phyloP scores from a whole-genome alignment of 2,888 invertebrate genomes.

The Diplolepis rosae region DNA sequence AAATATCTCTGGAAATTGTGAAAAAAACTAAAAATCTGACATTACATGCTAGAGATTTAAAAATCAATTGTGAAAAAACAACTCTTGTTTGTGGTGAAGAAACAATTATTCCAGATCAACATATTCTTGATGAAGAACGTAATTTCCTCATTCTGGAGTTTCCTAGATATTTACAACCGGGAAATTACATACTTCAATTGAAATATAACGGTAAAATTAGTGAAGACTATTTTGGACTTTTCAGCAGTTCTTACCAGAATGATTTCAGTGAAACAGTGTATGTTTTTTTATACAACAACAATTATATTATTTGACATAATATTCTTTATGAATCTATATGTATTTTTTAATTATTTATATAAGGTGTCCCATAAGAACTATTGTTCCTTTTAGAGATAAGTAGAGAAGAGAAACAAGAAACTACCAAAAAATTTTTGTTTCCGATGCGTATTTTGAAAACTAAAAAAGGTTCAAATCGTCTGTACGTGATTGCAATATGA shows the following conservation, averaged over 20 bases:
- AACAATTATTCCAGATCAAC: background rate
- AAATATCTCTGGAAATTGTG: background rate
- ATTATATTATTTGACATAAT: too few relatives aligned
- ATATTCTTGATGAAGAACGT: background rate
- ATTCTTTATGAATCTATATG: too few relatives aligned
- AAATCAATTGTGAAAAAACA: background rate
- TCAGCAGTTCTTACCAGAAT: constrained; percentile 78
- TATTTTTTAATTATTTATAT: too few relatives aligned
- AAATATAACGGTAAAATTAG: constrained; percentile 77
- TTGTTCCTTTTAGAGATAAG: too few relatives aligned
- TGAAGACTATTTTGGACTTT: constrained; percentile 80
- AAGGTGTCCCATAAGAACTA: too few relatives aligned
- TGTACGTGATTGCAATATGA: too few relatives aligned
- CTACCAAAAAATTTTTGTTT: too few relatives aligned
- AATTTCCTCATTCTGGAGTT: background rate
- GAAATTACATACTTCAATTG: constrained; percentile 76
- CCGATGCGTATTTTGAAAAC: too few relatives aligned
- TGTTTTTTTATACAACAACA: constrained; percentile 32
- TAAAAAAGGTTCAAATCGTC: too few relatives aligned
- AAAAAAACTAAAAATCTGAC: background rate
- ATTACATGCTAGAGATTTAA: background rate
- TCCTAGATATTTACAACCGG: constrained; percentile 32
- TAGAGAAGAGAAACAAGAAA: too few relatives aligned
- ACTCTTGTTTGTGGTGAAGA: background rate
- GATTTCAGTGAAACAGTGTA: constrained; percentile 67